Percentiles rank a stretch among this genome's conserved stretches.
Conservation (phyloP, 2,888 invertebrate genomes). For the Drosophila nr. perissopoda region DNA sequence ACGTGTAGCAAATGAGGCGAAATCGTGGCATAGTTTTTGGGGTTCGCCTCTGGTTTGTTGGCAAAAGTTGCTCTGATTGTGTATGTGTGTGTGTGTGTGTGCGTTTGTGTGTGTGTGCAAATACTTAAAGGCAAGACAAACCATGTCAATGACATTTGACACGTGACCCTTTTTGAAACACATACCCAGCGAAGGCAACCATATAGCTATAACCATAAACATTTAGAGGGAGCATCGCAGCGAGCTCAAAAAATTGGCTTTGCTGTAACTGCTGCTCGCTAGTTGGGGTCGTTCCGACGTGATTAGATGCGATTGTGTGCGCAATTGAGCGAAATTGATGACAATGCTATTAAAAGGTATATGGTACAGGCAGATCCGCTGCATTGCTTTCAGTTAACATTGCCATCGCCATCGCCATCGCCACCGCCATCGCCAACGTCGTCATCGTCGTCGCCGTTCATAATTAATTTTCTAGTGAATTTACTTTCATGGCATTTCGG, state of each 20-base stretch:
- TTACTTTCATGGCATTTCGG: constrained; percentile 77
- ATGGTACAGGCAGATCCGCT: constrained; percentile 41
- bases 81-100: constrained; percentile 12
- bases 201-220: constrained; percentile 75
- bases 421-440: constrained; percentile 17
- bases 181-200: constrained; percentile 38
- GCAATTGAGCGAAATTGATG: constrained; percentile 81
- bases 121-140: constrained; percentile 75
- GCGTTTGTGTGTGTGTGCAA: constrained; percentile 53
- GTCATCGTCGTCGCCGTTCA: constrained; percentile 58
- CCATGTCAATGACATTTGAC: constrained; percentile 80
- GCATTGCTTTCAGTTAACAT: constrained; percentile 58
- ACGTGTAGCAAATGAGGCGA: constrained; percentile 69
- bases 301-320: constrained; percentile 80
- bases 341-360: constrained; percentile 78
- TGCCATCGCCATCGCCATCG: neutral
- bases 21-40: constrained; percentile 73
- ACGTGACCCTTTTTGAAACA: constrained; percentile 73
- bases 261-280: constrained; percentile 37
- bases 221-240: constrained; percentile 62
- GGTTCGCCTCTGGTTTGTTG: constrained; percentile 28
- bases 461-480: constrained; percentile 80
- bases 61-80: constrained; percentile 36
- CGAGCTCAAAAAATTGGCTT: constrained; percentile 35
- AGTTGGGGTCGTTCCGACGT: constrained; percentile 68